Base-by-base conservation (phyloP, 2,888 invertebrate species). In the Drosophila lacicola region DNA sequence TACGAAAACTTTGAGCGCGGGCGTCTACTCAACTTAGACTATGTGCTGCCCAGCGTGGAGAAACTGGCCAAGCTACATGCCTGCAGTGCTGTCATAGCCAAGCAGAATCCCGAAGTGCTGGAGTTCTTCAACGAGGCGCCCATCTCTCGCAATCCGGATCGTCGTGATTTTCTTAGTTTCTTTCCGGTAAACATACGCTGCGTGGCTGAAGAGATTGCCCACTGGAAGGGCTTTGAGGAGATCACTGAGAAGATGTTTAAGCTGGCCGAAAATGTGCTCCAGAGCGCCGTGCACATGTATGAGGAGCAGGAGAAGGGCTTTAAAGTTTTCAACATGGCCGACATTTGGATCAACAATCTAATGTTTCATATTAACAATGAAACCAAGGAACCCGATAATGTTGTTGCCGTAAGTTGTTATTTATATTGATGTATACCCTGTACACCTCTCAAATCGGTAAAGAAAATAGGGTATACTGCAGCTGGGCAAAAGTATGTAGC, bases 21-120 rank as follows among this genome's bases (percentile, higher is more conserved):
- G 36, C 88, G 91, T 25, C 94, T 94, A 14, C 91, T 95, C 11
- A 94, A 94, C 85, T 88, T 93, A 64, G 92, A 93, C 25, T 94
- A 94, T 77, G 92, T 93, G 55, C 78, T 93, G 56, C 88, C 93
- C 49, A 93, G 94, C 2, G 80, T 95, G 4, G 92, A 93, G 62
- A 94, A 93, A 83, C 78, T 95, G 64, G 94, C 94, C 2, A 93
- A 92, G 78, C 91, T 94, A 65, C 95, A 95, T 78, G 95, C 94
- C 2, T 92, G 93, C 44, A 94, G 94, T 0, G 92, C 90, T 3
- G 80, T 92, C 3, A 77, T 92, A 11, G 86, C 90, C 33, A 70
- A 86, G 36, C 69, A 90, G 14, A 89, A 82, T 74, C 85, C 90
- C 0, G 80, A 88, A 39, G 81, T 90, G 1, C 82, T 92, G 80